A percentile compares a stretch with the other conserved stretches of the same genome.
Conservation (phyloP, 2,113 vertebrate genomes). For the Lipotes vexillifer region DNA sequence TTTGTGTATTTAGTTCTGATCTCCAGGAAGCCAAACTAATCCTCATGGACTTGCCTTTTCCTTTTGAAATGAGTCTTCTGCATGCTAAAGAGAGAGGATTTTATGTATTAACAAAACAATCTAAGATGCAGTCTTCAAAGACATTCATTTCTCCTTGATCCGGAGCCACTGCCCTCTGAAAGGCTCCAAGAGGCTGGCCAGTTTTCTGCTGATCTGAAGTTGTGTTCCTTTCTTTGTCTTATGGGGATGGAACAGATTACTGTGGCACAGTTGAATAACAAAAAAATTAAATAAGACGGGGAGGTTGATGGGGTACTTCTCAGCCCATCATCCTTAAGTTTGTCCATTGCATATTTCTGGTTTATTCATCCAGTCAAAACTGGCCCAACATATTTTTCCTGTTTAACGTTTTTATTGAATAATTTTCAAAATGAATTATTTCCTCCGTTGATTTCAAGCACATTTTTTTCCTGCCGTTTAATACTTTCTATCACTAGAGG, state of each 20-base stretch:
- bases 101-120: slow-evolving; percentile 53
- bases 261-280: neutral
- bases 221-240: slow-evolving; percentile 49
- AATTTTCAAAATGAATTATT: slow-evolving; percentile 69
- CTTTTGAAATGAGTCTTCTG: slow-evolving; percentile 42
- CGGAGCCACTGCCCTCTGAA: neutral
- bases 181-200: neutral
- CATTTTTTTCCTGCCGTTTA: slow-evolving; percentile 51
- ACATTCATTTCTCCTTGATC: slow-evolving; percentile 40
- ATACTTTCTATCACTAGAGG: slow-evolving; percentile 53
- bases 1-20: slow-evolving; percentile 72
- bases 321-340: neutral
- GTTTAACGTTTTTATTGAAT: slow-evolving; percentile 67
- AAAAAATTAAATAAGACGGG: neutral
- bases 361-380: slow-evolving; percentile 29
- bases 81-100: slow-evolving; percentile 39
- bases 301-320: neutral
- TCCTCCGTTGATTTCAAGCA: slow-evolving; percentile 65
- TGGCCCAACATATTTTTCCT: slow-evolving; percentile 45
- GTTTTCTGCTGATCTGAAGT: neutral
- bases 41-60: slow-evolving; percentile 56
- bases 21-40: slow-evolving; percentile 71
- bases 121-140: slow-evolving; percentile 50
- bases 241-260: neutral
- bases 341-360: neutral